Evolutionary conservation across 2,113 vertebrate species (phyloP).

Genomic region (Brachirus orientalis): DNA sequence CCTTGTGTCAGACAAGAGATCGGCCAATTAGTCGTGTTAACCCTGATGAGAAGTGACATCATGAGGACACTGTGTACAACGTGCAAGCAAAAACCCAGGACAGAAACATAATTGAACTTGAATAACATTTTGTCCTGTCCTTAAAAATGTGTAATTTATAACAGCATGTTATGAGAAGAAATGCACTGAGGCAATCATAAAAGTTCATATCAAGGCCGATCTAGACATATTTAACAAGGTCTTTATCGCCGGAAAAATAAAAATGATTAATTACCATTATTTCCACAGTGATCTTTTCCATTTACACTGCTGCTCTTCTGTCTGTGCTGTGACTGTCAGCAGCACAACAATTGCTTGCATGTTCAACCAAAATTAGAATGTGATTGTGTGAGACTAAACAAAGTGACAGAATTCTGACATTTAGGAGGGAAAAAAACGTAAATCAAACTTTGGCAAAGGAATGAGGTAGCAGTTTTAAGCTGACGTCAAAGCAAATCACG

Average conservation of each 20-base stretch:
- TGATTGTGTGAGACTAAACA: too few relatives aligned
- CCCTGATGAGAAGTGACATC: constrained; percentile 30
- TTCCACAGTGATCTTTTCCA: background rate
- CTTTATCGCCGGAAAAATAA: too few relatives aligned
- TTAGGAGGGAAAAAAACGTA: too few relatives aligned
- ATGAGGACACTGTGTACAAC: constrained; percentile 21
- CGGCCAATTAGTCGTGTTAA: constrained; percentile 53
- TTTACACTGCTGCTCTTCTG: too few relatives aligned
- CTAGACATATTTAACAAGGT: too few relatives aligned
- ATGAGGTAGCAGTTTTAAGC: too few relatives aligned
- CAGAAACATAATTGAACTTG: constrained; percentile 7
- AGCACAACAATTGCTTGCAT: too few relatives aligned
- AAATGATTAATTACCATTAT: background rate
- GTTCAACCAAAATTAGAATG: too few relatives aligned
- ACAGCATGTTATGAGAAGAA: background rate
- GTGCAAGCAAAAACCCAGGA: constrained; percentile 11
- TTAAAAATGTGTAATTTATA: constrained; percentile 5
- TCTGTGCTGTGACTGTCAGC: too few relatives aligned
- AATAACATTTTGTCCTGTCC: constrained; percentile 7
- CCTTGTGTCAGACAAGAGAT: constrained; percentile 30
- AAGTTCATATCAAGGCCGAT: background rate
- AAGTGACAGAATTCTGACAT: too few relatives aligned
- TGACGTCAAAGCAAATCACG: too few relatives aligned
- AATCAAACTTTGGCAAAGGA: too few relatives aligned
- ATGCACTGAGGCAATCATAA: background rate